These are phyloP conservation scores for Ectemnius continuus DNA, from an alignment of 2,888 invertebrate genomes.

Conservation along the genomic window DNA sequence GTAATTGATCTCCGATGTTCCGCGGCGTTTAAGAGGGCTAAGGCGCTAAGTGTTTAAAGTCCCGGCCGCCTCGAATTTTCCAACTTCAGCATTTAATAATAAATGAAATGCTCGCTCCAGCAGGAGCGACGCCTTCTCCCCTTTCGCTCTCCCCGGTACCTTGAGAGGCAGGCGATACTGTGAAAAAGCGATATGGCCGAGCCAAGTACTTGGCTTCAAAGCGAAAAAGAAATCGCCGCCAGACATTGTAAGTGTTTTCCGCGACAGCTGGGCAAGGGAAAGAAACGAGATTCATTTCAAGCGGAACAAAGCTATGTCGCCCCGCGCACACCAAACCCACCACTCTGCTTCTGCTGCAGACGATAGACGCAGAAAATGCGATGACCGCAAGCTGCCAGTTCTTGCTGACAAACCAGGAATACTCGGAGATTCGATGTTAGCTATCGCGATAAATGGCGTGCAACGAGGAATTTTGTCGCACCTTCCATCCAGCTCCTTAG, in stretches of 20 bases:
- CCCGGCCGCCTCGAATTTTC: neutral
- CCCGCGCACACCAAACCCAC: neutral
- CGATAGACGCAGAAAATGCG: slow-evolving; percentile 17
- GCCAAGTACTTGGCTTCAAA: too few species aligned
- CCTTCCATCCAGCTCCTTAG: too few species aligned
- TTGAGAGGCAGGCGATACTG: too few species aligned
- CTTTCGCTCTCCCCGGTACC: too few species aligned
- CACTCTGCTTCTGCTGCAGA: neutral
- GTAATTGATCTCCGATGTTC: slow-evolving; percentile 5
- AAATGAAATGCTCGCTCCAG: slow-evolving; percentile 1
- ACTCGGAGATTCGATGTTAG: too few species aligned
- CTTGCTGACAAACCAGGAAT: too few species aligned
- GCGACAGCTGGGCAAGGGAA: neutral
- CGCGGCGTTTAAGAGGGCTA: neutral
- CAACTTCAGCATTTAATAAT: neutral
- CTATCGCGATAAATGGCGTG: too few species aligned
- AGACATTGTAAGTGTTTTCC: neutral
- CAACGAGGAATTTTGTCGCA: too few species aligned
- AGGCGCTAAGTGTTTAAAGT: neutral
- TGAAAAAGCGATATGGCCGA: too few species aligned
- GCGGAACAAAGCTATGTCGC: slow-evolving; percentile 8
- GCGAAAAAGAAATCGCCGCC: too few species aligned
- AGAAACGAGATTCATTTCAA: slow-evolving; percentile 19
- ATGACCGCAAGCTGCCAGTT: neutral
- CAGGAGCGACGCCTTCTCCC: too few species aligned